Evolutionary conservation across 2,113 vertebrate species (phyloP).

Genomic region (Esox niger): DNA sequence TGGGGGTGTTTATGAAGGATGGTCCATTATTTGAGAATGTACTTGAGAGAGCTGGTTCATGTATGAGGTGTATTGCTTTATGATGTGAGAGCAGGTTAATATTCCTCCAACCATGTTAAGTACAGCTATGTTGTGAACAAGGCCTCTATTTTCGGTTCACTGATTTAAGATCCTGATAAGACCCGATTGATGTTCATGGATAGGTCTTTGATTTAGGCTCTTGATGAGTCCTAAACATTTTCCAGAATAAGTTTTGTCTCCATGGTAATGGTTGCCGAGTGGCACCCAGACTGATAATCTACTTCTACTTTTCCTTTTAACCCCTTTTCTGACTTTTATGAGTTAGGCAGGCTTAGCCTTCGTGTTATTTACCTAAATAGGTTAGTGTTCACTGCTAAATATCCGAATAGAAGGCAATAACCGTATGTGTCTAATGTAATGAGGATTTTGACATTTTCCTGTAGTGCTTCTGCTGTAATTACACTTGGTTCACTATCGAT

Average conservation of each 20-base stretch:
- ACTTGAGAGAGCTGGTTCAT: not conserved
- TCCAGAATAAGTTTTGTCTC: not conserved
- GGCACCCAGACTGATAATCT: not conserved
- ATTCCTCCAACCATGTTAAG: not conserved
- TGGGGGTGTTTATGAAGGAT: not conserved
- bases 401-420: not conserved
- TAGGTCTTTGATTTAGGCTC: not conserved
- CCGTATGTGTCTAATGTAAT: not conserved
- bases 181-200: not conserved
- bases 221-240: not conserved
- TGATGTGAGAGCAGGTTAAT: not conserved
- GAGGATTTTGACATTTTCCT: no score
- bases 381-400: not conserved
- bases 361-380: not conserved
- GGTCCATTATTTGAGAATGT: no score
- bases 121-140: not conserved
- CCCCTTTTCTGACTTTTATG: not conserved
- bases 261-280: not conserved
- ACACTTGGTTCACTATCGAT: no score
- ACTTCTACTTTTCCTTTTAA: not conserved
- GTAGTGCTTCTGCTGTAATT: no score
- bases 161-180: not conserved
- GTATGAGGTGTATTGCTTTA: constrained; percentile 29
- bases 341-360: not conserved
- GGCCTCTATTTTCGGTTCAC: not conserved